A percentile compares a stretch with the other conserved stretches of the same genome.
phyloP scores from a whole-genome alignment of 2,797 vertebrate genomes.

The Scolopax rusticola region DNA sequence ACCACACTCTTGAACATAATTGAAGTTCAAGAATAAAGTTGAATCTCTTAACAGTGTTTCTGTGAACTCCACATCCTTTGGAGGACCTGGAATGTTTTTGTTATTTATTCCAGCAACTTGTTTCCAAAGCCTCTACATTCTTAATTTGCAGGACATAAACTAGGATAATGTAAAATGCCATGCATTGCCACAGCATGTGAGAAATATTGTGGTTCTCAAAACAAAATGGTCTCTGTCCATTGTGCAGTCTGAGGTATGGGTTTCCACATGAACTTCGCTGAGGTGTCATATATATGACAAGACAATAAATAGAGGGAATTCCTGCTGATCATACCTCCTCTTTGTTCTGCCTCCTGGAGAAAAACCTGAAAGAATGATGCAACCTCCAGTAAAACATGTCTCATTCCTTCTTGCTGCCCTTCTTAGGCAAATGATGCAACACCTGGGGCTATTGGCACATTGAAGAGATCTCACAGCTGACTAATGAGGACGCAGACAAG shows the following conservation, averaged over 20 bases:
- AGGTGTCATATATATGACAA: fast-evolving
- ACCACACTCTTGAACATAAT: background rate
- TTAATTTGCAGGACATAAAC: background rate
- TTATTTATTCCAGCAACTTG: background rate
- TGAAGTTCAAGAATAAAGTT: background rate
- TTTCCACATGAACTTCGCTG: fast-evolving
- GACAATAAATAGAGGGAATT: background rate
- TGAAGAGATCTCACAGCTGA: background rate
- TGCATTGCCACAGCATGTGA: background rate
- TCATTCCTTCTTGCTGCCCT: background rate
- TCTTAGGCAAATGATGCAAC: background rate
- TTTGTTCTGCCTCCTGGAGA: background rate
- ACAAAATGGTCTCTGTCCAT: background rate
- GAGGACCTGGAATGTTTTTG: background rate
- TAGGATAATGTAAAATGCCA: background rate
- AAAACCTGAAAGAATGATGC: background rate
- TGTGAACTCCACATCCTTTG: background rate
- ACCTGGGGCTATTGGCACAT: background rate
- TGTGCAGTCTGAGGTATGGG: background rate
- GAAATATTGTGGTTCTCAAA: background rate
- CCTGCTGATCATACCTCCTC: background rate
- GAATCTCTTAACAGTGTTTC: background rate
- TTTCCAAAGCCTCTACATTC: background rate
- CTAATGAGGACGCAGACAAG: background rate
- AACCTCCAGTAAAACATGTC: background rate